A percentile compares a stretch with the other conserved stretches of the same genome.
Conservation (phyloP, 2,113 vertebrate species). For the Perognathus longimembris region DNA sequence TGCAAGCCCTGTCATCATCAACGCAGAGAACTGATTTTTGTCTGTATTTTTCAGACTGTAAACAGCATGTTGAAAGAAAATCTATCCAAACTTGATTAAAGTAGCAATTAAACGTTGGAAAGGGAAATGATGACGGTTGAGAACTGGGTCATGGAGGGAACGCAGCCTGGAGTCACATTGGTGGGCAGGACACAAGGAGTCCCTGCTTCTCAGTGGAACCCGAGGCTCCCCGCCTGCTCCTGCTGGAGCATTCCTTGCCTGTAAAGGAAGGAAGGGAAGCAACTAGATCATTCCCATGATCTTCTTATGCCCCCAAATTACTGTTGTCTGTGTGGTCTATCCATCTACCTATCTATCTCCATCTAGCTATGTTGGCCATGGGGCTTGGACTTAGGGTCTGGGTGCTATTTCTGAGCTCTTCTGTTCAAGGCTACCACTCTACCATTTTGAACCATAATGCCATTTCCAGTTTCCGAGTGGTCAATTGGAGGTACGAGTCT, state of each 20-base stretch:
- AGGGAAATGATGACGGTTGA: not conserved
- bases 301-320: not conserved
- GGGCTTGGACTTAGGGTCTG: no score
- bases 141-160: not conserved
- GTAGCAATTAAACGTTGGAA: not conserved
- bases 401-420: no score
- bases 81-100: not conserved
- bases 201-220: not conserved
- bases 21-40: constrained; percentile 37
- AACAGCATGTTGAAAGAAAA: not conserved
- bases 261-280: not conserved
- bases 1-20: not conserved
- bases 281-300: not conserved
- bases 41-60: constrained; percentile 37
- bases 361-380: no score
- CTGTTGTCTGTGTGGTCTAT: not conserved
- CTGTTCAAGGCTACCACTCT: no score
- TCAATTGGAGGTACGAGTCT: no score
- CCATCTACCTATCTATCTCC: no score
- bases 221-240: not conserved
- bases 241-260: not conserved
- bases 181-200: not conserved
- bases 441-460: no score
- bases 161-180: not conserved
- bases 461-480: no score